A percentile compares a stretch with the other conserved stretches of the same genome.
Evolutionary conservation across 1,140 invertebrate genomes (phyloP).

Genomic region (Phymorhynchus buccinoides): DNA sequence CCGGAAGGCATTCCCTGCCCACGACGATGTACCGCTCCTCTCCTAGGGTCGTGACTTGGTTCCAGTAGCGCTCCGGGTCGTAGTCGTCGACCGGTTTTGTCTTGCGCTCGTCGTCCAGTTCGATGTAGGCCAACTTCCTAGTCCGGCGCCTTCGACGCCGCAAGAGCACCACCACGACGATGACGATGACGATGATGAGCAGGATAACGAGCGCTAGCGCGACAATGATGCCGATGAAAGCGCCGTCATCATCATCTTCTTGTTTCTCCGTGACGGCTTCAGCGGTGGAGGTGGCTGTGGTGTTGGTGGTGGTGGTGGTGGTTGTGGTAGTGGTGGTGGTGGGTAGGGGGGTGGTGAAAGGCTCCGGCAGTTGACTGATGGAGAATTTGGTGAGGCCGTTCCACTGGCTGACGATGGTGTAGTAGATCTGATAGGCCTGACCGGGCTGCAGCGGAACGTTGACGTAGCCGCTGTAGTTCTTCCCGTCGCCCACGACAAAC

Average conservation of each 20-base stretch:
- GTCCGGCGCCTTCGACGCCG: constrained; percentile 37
- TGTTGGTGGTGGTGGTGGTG: constrained; percentile 22
- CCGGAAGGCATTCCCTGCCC: constrained; percentile 55
- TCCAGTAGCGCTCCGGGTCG: constrained; percentile 64
- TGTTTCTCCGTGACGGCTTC: neutral
- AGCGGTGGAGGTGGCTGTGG: neutral
- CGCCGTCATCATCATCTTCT: constrained; percentile 37
- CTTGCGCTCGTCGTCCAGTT: constrained; percentile 44
- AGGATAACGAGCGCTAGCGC: constrained; percentile 52
- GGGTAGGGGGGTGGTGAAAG: constrained; percentile 35
- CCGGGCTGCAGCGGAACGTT: constrained; percentile 55
- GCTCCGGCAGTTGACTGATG: constrained; percentile 48
- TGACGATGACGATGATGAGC: constrained; percentile 52
- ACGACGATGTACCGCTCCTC: constrained; percentile 61
- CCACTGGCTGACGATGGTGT: constrained; percentile 58
- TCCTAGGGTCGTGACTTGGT: constrained; percentile 56
- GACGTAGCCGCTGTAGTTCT: constrained; percentile 51
- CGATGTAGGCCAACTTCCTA: constrained; percentile 22
- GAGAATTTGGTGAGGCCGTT: constrained; percentile 55
- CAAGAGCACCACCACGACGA: constrained; percentile 49
- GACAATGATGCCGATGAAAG: constrained; percentile 53
- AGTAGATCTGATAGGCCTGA: constrained; percentile 59
- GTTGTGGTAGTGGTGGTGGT: constrained; percentile 23
- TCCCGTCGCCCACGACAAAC: constrained; percentile 59
- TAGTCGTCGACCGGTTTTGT: constrained; percentile 33